Evolutionary conservation across 1,140 invertebrate species (phyloP).

Genomic region (Cryptotermes secundus): DNA sequence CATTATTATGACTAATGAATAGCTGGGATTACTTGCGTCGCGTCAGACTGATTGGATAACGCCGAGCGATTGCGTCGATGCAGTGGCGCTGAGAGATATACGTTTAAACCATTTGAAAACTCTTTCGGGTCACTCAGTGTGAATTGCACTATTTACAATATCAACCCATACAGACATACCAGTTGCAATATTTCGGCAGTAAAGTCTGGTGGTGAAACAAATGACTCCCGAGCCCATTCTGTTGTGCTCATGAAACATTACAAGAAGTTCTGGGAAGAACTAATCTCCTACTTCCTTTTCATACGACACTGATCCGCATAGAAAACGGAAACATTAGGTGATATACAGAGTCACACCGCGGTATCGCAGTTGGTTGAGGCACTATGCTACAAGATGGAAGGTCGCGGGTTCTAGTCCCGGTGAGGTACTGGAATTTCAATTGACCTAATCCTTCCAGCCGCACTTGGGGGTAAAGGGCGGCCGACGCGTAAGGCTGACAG

Average conservation of each 20-base stretch:
- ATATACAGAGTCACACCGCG: too few species aligned
- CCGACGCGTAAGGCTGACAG: too few species aligned
- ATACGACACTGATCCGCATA: too few species aligned
- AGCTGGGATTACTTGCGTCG: background rate
- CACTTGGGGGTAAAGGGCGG: too few species aligned
- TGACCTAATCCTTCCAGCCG: too few species aligned
- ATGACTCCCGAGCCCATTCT: background rate
- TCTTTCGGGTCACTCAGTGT: background rate
- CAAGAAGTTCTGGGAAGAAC: too few species aligned
- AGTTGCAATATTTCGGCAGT: background rate
- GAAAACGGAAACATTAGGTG: too few species aligned
- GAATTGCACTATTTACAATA: background rate
- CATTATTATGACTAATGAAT: background rate
- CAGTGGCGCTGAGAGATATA: background rate
- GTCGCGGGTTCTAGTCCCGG: too few species aligned
- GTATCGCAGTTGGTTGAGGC: too few species aligned
- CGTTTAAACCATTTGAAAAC: background rate
- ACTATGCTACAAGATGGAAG: too few species aligned
- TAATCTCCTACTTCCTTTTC: too few species aligned
- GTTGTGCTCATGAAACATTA: background rate
- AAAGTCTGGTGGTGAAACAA: background rate
- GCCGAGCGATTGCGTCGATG: background rate
- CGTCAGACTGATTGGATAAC: background rate
- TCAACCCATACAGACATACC: background rate
- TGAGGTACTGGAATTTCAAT: too few species aligned